A percentile compares a stretch with the other conserved stretches of the same genome.
Evolutionary conservation across 2,113 vertebrate genomes (phyloP).

Genomic region (Pachycephala philippinensis): DNA sequence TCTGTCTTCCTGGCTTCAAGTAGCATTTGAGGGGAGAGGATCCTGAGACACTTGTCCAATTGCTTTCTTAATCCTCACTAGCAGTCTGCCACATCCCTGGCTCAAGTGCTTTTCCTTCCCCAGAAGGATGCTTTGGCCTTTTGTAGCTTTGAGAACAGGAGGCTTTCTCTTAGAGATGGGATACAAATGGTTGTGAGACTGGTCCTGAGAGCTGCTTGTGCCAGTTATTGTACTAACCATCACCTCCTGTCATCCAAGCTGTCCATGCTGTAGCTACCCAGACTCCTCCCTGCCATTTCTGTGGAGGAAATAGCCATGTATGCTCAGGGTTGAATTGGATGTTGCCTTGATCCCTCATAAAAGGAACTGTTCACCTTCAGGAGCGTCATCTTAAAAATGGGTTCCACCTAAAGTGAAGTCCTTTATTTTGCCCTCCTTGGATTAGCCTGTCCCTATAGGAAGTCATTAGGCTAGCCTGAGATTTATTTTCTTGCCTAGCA

Average conservation of each 20-base stretch:
- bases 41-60: not conserved
- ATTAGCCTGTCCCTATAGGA: not conserved
- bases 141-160: not conserved
- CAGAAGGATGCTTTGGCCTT: not conserved
- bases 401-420: not conserved
- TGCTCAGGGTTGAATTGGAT: constrained; percentile 25
- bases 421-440: not conserved
- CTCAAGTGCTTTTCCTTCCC: not conserved
- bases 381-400: not conserved
- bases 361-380: not conserved
- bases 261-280: not conserved
- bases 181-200: not conserved
- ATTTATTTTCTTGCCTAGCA: not conserved
- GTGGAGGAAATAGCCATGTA: not conserved
- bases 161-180: not conserved
- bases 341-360: constrained; percentile 8
- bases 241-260: not conserved
- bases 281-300: not conserved
- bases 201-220: not conserved
- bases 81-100: not conserved
- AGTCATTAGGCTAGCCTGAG: not conserved
- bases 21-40: not conserved
- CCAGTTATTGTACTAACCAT: not conserved
- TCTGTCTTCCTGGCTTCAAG: constrained; percentile 5
- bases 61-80: not conserved